Conservation (phyloP, 2,797 vertebrate genomes). For the Diplodus puntazzo region DNA sequence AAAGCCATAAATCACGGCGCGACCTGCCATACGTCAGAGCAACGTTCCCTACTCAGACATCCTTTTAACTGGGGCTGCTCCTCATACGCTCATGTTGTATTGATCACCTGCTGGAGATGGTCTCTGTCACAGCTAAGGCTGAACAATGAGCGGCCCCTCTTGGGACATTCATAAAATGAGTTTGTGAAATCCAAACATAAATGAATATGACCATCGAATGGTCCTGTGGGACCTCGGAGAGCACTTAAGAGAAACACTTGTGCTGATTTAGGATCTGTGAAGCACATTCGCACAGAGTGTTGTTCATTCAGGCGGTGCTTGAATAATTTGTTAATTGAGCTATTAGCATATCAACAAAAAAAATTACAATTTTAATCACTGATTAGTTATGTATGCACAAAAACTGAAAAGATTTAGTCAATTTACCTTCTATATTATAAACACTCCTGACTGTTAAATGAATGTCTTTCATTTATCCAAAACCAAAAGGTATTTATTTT, state of each 20-base stretch:
- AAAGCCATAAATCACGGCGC: conserved; percentile 74
- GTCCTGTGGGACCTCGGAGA: conserved; percentile 54
- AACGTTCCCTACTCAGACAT: conserved; percentile 54
- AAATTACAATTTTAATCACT: not conserved
- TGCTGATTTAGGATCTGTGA: conserved; percentile 30
- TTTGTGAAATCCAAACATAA: conserved; percentile 74
- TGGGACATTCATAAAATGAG: conserved; percentile 65
- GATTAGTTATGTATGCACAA: not conserved
- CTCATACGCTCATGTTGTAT: conserved; percentile 76
- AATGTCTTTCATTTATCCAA: not conserved
- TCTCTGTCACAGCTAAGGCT: conserved; percentile 65
- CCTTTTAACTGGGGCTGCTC: conserved; percentile 68
- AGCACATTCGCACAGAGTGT: conserved; percentile 1
- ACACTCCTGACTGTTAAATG: not conserved
- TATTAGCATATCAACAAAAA: not conserved
- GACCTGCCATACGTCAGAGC: conserved; percentile 43
- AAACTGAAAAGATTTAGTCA: not conserved
- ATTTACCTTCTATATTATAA: not conserved
- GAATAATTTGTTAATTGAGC: not conserved
- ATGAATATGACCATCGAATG: conserved; percentile 61
- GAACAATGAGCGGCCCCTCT: conserved; percentile 51
- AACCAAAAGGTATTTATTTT: not conserved
- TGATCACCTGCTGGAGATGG: conserved; percentile 75
- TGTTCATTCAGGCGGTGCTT: conserved; percentile 5
- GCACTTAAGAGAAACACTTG: conserved; percentile 45